Evolutionary conservation across 2,888 invertebrate species (phyloP).

Genomic region (Venusia cambrica): DNA sequence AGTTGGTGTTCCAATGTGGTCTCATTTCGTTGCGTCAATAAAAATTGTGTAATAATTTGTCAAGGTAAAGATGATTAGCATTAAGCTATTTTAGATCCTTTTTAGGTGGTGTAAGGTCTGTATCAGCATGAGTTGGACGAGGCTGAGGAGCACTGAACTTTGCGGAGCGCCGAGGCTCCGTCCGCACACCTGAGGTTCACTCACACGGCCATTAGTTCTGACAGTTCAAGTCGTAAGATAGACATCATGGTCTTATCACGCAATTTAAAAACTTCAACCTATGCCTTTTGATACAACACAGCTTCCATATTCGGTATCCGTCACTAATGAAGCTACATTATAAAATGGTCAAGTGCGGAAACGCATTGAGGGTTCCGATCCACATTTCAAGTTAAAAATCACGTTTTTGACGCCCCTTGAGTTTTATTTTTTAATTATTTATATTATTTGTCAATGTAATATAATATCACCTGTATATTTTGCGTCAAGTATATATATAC

Average conservation of each 20-base stretch:
- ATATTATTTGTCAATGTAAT: too few species aligned
- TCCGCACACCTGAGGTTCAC: constrained; percentile 73
- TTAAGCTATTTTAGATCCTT: constrained; percentile 12
- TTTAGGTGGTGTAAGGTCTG: constrained; percentile 39
- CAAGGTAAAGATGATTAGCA: constrained; percentile 37
- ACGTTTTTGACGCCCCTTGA: too few species aligned
- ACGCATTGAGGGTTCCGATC: too few species aligned
- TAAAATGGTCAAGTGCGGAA: too few species aligned
- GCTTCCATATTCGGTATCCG: constrained; percentile 15
- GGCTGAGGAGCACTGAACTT: constrained; percentile 73
- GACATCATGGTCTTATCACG: constrained; percentile 56
- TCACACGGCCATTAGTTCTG: constrained; percentile 68
- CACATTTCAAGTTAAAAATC: too few species aligned
- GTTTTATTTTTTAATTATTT: too few species aligned
- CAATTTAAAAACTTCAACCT: constrained; percentile 19
- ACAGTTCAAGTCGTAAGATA: constrained; percentile 60
- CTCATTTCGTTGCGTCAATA: constrained; percentile 49
- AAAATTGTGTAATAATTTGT: constrained; percentile 52
- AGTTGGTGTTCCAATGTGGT: constrained; percentile 46
- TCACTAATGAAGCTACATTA: constrained; percentile 25
- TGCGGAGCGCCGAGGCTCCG: constrained; percentile 60
- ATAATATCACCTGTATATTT: too few species aligned
- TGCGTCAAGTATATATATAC: too few species aligned
- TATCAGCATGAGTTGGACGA: constrained; percentile 40
- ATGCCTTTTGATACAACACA: constrained; percentile 12